phyloP scores from a whole-genome alignment of 2,797 vertebrate genomes.

The Mormyrops attenuatus region DNA sequence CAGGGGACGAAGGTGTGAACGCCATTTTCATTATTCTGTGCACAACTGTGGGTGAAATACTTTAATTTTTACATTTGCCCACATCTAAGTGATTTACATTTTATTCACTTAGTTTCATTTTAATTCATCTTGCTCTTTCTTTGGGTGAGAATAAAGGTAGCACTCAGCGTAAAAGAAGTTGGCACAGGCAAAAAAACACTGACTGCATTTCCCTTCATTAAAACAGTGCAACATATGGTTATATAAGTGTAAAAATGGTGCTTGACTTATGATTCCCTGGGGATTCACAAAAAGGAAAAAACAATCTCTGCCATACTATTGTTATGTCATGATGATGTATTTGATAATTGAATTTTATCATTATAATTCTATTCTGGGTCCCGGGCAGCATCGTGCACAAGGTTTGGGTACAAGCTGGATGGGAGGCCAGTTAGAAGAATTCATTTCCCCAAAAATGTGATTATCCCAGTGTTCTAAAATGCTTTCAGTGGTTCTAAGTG shows the following conservation, averaged over 20 bases:
- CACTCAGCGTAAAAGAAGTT: not conserved
- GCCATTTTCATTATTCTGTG: not conserved
- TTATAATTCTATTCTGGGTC: not conserved
- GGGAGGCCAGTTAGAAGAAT: not conserved
- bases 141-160: not conserved
- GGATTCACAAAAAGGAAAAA: not conserved
- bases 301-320: not conserved
- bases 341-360: not conserved
- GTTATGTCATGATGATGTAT: not conserved
- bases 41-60: not conserved
- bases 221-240: not conserved
- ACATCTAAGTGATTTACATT: conserved; percentile 3
- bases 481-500: not conserved
- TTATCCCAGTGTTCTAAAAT: not conserved
- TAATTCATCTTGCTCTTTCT: not conserved
- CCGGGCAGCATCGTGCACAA: not conserved
- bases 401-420: not conserved
- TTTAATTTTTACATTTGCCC: not conserved
- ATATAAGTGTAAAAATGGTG: not conserved
- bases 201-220: not conserved
- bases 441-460: not conserved
- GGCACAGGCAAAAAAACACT: not conserved
- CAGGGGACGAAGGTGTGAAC: not conserved
- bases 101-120: conserved; percentile 8
- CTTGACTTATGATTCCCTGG: not conserved